A percentile compares a stretch with the other conserved stretches of the same genome.
These are phyloP conservation scores for Brachionus manjavacas DNA, from an alignment of 1,140 invertebrate species.

Conservation along the genomic window DNA sequence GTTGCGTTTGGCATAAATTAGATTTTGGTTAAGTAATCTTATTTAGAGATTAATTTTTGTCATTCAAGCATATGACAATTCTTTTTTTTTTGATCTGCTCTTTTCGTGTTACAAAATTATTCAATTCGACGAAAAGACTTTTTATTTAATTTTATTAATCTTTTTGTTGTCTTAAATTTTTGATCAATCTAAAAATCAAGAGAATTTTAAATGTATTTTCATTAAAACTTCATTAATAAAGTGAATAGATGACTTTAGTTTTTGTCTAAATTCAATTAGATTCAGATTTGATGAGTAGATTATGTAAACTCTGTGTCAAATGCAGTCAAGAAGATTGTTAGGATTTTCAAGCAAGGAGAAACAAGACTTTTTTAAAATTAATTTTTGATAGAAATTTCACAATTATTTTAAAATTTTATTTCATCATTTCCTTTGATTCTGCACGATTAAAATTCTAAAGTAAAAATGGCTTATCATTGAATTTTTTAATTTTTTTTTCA, in stretches of 20 bases:
- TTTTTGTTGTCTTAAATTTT: neutral
- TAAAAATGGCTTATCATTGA: neutral
- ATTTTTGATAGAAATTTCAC: neutral
- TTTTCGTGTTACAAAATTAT: neutral
- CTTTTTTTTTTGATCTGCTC: neutral
- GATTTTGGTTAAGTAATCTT: neutral
- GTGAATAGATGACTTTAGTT: no score
- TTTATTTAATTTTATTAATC: neutral
- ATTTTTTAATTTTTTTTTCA: neutral
- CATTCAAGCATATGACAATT: neutral
- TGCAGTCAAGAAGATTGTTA: no score
- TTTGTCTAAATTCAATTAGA: no score
- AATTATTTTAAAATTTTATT: neutral
- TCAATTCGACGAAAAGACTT: neutral
- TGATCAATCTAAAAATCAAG: neutral
- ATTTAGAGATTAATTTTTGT: neutral
- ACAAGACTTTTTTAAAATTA: no score
- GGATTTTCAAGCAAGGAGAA: no score
- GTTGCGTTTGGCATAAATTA: slow-evolving; percentile 1
- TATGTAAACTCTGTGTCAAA: no score
- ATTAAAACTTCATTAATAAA: neutral
- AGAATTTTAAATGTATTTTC: neutral
- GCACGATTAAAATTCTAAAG: neutral
- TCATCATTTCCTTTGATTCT: neutral
- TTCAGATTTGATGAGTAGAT: no score